phyloP scores from a whole-genome alignment of 2,113 vertebrate species.

The Notothenia coriiceps region DNA sequence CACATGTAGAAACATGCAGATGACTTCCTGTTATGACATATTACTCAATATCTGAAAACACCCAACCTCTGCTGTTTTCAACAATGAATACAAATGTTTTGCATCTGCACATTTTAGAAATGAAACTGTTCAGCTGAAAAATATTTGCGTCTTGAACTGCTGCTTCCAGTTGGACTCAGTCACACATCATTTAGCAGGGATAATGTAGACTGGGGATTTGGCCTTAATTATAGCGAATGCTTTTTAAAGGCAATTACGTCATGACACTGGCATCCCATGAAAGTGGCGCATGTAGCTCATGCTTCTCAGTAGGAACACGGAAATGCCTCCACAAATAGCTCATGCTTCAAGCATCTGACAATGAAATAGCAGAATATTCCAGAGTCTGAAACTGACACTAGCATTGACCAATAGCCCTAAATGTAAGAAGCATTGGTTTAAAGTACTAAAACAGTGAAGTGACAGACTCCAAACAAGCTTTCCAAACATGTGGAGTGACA shows the following conservation, averaged over 20 bases:
- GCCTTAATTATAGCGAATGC: slow-evolving; percentile 43
- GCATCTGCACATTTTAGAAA: neutral
- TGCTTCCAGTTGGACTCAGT: slow-evolving; percentile 26
- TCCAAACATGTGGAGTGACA: slow-evolving; percentile 42
- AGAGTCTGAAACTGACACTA: slow-evolving; percentile 11
- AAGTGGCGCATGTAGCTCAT: slow-evolving; percentile 59
- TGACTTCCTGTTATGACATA: neutral
- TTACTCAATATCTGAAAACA: slow-evolving; percentile 1
- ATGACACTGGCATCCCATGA: slow-evolving; percentile 56
- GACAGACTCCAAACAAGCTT: slow-evolving; percentile 30
- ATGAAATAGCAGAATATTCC: slow-evolving; percentile 39
- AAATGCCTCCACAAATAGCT: slow-evolving; percentile 37
- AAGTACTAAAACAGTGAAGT: slow-evolving; percentile 39
- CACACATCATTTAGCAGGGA: slow-evolving; percentile 25
- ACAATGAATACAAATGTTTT: neutral
- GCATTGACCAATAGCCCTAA: neutral
- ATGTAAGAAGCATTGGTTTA: neutral
- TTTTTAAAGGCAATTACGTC: slow-evolving; percentile 34
- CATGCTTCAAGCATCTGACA: slow-evolving; percentile 60
- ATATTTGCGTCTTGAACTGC: neutral
- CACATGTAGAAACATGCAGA: slow-evolving; percentile 6
- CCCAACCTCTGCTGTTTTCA: neutral
- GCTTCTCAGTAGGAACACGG: slow-evolving; percentile 30
- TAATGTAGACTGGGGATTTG: slow-evolving; percentile 37
- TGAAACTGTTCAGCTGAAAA: slow-evolving; percentile 4